A percentile compares a stretch with the other conserved stretches of the same genome.
Conservation (phyloP, 1,140 invertebrate species). For the Euglossa dilemma region DNA sequence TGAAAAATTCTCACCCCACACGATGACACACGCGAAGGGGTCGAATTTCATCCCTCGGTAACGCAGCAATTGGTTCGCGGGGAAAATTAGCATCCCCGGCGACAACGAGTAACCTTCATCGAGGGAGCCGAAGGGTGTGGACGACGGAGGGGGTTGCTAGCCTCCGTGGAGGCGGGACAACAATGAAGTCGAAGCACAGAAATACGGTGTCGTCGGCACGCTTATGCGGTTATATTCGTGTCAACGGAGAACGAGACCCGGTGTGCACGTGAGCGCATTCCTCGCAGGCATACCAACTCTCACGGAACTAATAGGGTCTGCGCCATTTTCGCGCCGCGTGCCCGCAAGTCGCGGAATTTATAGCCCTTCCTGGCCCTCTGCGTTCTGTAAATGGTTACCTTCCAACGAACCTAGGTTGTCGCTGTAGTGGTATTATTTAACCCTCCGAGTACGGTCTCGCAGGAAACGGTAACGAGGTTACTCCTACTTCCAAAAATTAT, state of each 20-base stretch:
- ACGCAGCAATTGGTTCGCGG: too few species aligned
- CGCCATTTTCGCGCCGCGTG: not conserved
- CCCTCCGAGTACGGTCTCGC: too few species aligned
- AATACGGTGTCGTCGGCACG: not conserved
- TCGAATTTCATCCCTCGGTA: too few species aligned
- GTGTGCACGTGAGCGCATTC: slow-evolving; percentile 15
- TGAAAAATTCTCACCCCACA: too few species aligned
- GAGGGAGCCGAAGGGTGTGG: not conserved
- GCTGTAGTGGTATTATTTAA: not conserved
- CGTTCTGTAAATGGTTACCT: too few species aligned
- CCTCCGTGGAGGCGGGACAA: too few species aligned
- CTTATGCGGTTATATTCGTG: not conserved
- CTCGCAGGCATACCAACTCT: not conserved
- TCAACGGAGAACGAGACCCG: not conserved
- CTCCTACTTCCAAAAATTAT: too few species aligned
- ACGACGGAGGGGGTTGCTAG: too few species aligned
- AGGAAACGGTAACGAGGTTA: too few species aligned
- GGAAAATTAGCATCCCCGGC: not conserved
- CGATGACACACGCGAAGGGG: too few species aligned
- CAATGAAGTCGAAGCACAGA: too few species aligned
- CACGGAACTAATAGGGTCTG: not conserved
- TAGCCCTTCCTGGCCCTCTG: not conserved
- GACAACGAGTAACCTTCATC: not conserved
- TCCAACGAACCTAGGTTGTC: not conserved
- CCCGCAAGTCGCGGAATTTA: slow-evolving; percentile 15